Evolutionary conservation across 2,797 vertebrate species (phyloP).

Genomic region (Rhabdophis nuchalis): DNA sequence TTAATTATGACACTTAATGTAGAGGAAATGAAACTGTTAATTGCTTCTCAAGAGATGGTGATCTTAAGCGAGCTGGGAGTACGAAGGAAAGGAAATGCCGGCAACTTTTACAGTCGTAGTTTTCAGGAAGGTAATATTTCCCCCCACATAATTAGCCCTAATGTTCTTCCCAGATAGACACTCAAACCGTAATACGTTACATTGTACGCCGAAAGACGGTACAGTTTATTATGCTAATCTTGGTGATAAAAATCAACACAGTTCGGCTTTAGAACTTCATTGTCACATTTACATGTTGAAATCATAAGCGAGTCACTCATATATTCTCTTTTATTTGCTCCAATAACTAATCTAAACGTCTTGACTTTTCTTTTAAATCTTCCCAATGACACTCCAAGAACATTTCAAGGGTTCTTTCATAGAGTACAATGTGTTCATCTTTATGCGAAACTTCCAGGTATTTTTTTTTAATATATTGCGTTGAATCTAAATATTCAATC

Average conservation of each 20-base stretch:
- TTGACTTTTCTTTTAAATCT: background rate
- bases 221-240: constrained; percentile 40
- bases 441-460: background rate
- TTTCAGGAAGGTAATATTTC: constrained; percentile 60
- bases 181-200: constrained; percentile 57
- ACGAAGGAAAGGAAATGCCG: constrained; percentile 50
- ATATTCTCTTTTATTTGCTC: background rate
- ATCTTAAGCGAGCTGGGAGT: constrained; percentile 45
- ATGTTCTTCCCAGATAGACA: constrained; percentile 59
- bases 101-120: constrained; percentile 61
- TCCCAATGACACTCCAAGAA: background rate
- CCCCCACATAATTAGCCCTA: constrained; percentile 61
- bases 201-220: constrained; percentile 46
- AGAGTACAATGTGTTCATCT: background rate
- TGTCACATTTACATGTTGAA: constrained; percentile 39
- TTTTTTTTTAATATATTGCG: background rate
- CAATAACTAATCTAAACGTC: background rate
- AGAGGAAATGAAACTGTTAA: constrained; percentile 64
- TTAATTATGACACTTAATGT: constrained; percentile 66
- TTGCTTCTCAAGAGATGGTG: constrained; percentile 64
- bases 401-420: background rate
- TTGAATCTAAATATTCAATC: background rate
- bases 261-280: constrained; percentile 43
- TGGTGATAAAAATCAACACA: constrained; percentile 40
- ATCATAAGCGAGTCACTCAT: background rate